Base-by-base conservation (phyloP, 2,113 vertebrate species). In the Charadrius vociferus region DNA sequence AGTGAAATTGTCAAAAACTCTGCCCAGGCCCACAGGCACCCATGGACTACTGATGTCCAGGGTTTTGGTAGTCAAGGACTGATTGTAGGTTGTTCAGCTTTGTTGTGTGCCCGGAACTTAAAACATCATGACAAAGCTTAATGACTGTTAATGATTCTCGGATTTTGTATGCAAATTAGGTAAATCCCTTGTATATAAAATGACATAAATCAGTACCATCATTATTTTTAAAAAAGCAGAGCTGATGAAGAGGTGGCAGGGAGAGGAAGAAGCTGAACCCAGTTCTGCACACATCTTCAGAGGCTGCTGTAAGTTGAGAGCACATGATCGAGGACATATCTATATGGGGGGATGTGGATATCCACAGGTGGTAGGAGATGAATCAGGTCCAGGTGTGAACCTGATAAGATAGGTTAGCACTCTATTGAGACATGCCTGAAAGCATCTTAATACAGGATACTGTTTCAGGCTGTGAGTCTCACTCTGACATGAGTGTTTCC, bases 111-210 rank as follows among this genome's bases (percentile, higher is more conserved):
- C 53, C 56, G 15, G 36, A 79, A 88, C 9, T 68, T 61, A 49
- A 71, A 36, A 45, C 14, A 70, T n/a, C 21, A 24, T 34, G 41
- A 63, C 55, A 81, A 75, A 58, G 5, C 17, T 58, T 81, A 86
- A 52, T 0, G 3, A 6, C 37, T 39, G 10, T 41, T 66, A 58
- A 65, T 0, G 0, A 34, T 49, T 55, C 18, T 77, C 36, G 32
- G 37, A 49, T 37, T 47, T 59, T 90, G 6, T 39, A 59, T 36
- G 15, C 23, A 59, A 59, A 49, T 52, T 17, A 77, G 47, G 23
- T 55, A 67, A 59, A 45, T 47, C 10, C 34, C 10, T 67, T 67
- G 8, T 27, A 61, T 55, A 9, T 16, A 55, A 80, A 55, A 49
- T 56, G 4, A 41, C 32, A 45, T 72, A 83, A 26, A 45, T 86